Evolutionary conservation across 2,113 vertebrate species (phyloP), one percentile per base, ranked within the genome.

Genomic region (Stegastes partitus): DNA sequence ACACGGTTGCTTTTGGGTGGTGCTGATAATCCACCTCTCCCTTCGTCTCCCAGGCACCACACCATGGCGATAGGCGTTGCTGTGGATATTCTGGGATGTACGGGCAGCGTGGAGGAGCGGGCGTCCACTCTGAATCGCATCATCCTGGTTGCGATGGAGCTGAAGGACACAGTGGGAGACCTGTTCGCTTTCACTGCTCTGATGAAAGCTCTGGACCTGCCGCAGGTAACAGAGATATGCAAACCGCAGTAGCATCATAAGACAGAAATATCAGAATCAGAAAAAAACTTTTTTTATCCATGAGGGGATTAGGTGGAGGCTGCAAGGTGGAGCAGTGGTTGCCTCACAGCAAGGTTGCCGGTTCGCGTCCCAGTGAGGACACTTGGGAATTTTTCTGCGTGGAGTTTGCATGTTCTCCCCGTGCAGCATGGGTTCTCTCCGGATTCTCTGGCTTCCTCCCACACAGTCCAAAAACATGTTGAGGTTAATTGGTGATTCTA

Each of bases 191-290:
- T 99, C 94, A 97, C 97, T 0, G 96, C 97, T 26, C 85, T 99
- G 88, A 99, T 99, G 98, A 99, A 99, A 89, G 97, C 97, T 14
- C 93, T 99, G 84, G 97, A 99, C 89, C 96, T 99, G 96, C 96
- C 96, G 16, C 98, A 99, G 97, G 97, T 99, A 92, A 85, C 39
- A 44, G 53, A 28, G 62, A 73, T 64, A 64, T 53, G 51, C 58
- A 50, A n/a, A 39, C 28, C 62, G 28, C 26, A n/a, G 7, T 9
- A 9, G 10, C 31, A 34, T 34, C 22, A 50, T 2, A 7, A 5
- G 16, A 71, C 18, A 21, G 14, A 28, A 10, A 61, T 23, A 42
- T 23, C 1, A 18, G 19, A 11, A 15, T 23, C 34, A 16, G 21
- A 42, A 42, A 34, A 1, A 34, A 9, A 34, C 31, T n/a, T n/a